These are phyloP conservation scores for Troides helena DNA, from an alignment of 2,888 invertebrate genomes.

Conservation along the genomic window DNA sequence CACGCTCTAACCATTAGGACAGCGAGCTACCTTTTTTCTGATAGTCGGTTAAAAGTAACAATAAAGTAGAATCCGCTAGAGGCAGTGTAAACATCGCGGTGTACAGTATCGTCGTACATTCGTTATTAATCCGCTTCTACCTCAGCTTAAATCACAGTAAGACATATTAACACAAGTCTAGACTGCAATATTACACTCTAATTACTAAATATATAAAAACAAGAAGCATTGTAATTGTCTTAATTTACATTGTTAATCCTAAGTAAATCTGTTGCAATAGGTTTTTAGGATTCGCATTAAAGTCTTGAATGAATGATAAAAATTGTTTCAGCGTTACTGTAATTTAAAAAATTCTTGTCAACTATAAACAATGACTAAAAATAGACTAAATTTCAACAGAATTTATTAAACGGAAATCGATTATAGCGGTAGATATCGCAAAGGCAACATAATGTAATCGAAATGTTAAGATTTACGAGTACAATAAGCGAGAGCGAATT, in stretches of 20 bases:
- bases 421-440: not conserved
- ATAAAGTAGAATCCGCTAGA: not conserved
- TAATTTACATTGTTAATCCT: not conserved
- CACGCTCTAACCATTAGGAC: too few species aligned
- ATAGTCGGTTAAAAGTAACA: not conserved
- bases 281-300: too few species aligned
- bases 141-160: conserved; percentile 9
- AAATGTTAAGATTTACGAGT: not conserved
- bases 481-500: conserved; percentile 3
- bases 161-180: conserved; percentile 20
- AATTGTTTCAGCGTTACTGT: too few species aligned
- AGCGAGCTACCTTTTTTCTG: not conserved
- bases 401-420: not conserved
- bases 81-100: not conserved
- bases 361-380: not conserved
- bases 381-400: not conserved
- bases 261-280: too few species aligned
- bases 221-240: not conserved
- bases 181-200: conserved; percentile 10
- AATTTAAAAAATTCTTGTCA: not conserved
- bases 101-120: conserved; percentile 3
- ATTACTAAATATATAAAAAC: not conserved
- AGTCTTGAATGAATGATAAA: too few species aligned
- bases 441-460: not conserved
- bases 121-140: conserved; percentile 5